Conservation (phyloP, 2,113 vertebrate genomes). For the Lepus americanus region DNA sequence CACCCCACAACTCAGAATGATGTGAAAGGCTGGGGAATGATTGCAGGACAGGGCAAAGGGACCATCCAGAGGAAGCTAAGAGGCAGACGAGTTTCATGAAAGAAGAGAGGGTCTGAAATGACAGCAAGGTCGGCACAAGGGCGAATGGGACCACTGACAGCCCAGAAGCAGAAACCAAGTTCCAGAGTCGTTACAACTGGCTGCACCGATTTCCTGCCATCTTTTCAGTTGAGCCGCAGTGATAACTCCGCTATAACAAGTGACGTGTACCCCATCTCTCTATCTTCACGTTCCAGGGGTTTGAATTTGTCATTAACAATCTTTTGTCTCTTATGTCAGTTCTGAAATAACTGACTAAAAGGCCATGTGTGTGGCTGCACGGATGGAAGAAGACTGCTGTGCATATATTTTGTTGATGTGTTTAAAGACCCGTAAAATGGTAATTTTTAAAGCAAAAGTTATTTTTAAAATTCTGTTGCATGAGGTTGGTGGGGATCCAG, state of each 20-base stretch:
- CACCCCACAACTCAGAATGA: background rate
- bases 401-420: too few species aligned
- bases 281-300: background rate
- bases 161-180: background rate
- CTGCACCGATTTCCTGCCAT: background rate
- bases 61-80: fast-evolving
- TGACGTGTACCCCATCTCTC: background rate
- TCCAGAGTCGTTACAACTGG: background rate
- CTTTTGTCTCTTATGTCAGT: background rate
- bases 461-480: slow-evolving; percentile 51
- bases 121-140: background rate
- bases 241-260: background rate
- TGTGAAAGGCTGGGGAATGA: background rate
- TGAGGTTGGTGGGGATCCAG: slow-evolving; percentile 10
- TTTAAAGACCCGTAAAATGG: background rate
- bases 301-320: background rate
- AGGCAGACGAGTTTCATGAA: background rate
- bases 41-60: background rate
- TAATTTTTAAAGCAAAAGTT: slow-evolving; percentile 56
- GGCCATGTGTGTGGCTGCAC: background rate
- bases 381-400: background rate
- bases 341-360: slow-evolving; percentile 1
- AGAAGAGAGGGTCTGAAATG: too few species aligned
- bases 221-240: background rate
- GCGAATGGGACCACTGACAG: fast-evolving